phyloP scores from a whole-genome alignment of 1,140 invertebrate genomes.

The Papilio aristodemus region DNA sequence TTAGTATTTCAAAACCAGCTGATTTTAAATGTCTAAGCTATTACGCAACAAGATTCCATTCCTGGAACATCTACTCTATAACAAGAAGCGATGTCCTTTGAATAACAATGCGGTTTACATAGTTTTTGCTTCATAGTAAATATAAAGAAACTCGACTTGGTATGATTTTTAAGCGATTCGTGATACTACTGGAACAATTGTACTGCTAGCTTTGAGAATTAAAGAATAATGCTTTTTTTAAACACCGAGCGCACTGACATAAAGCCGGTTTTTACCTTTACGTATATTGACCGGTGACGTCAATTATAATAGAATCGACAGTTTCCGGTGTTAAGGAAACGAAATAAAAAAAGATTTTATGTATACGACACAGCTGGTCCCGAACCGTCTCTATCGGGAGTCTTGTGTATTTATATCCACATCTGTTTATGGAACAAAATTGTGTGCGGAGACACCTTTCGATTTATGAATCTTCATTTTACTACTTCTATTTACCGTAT shows the following conservation, averaged over 20 bases:
- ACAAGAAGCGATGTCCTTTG: constrained; percentile 44
- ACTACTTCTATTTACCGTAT: background rate
- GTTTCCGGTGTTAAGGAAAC: constrained; percentile 44
- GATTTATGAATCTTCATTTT: background rate
- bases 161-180: constrained; percentile 35
- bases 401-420: constrained; percentile 9
- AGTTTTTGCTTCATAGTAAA: constrained; percentile 39
- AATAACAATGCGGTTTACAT: constrained; percentile 45
- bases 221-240: constrained; percentile 48
- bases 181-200: constrained; percentile 39
- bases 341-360: constrained; percentile 16
- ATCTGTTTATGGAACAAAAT: constrained; percentile 12
- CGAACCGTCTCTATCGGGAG: constrained; percentile 21
- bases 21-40: constrained; percentile 10
- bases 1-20: constrained; percentile 28
- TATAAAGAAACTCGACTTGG: constrained; percentile 30
- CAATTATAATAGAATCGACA: constrained; percentile 35
- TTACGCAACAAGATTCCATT: constrained; percentile 33
- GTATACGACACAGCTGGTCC: constrained; percentile 39
- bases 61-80: constrained; percentile 34
- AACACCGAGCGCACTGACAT: constrained; percentile 34
- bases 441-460: background rate
- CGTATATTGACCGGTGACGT: constrained; percentile 31
- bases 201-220: constrained; percentile 45
- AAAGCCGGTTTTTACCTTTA: constrained; percentile 23